Conservation (phyloP, 2,888 invertebrate genomes). For the Listrodromus nycthemerus region DNA sequence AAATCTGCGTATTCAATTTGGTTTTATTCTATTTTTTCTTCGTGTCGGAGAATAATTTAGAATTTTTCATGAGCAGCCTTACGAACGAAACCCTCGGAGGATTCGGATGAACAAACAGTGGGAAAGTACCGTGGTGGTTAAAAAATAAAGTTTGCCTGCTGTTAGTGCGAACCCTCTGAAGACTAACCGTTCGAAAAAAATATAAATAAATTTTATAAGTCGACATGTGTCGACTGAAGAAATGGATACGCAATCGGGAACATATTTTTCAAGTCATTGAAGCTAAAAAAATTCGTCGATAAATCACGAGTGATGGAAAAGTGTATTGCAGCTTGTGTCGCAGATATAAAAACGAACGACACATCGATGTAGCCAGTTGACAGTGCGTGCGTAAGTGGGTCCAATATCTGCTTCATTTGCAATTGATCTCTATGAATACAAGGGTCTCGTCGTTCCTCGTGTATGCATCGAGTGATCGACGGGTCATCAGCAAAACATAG, state of each 20-base stretch:
- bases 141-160: too few relatives aligned
- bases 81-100: constrained; percentile 61
- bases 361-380: not conserved
- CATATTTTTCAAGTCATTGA: not conserved
- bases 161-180: too few relatives aligned
- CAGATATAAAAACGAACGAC: not conserved
- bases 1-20: constrained; percentile 36
- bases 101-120: constrained; percentile 32
- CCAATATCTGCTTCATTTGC: constrained; percentile 77
- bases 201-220: not conserved
- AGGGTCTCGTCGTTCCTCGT: constrained; percentile 74
- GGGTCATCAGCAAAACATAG: not conserved
- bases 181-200: not conserved
- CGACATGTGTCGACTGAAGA: not conserved
- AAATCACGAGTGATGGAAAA: constrained; percentile 1
- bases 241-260: not conserved
- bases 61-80: constrained; percentile 40
- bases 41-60: constrained; percentile 61
- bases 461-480: constrained; percentile 81
- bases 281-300: not conserved
- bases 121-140: too few relatives aligned
- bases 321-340: constrained; percentile 2
- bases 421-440: constrained; percentile 80
- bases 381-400: constrained; percentile 8
- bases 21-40: constrained; percentile 30